Conservation (phyloP, 53 echinoderm and acorn worm genomes). For the Antedon mediterranea region DNA sequence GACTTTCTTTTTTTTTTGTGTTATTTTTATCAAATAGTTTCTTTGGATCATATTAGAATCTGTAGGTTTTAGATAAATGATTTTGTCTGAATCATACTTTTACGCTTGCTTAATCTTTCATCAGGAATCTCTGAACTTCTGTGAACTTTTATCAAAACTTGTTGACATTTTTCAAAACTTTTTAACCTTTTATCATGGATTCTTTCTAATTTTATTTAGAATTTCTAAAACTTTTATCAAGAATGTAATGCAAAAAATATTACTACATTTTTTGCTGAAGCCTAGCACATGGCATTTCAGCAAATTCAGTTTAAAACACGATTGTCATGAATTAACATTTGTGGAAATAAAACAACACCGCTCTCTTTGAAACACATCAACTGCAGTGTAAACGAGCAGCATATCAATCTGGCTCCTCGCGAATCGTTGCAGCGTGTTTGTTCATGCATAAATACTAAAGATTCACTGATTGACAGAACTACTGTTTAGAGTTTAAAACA, state of each 20-base stretch:
- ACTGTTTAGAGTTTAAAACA: not conserved
- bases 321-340: no score
- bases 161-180: no score
- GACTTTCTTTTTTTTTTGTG: not conserved
- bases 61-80: not conserved
- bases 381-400: not conserved
- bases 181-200: no score
- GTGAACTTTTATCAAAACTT: no score
- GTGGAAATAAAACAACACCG: not conserved
- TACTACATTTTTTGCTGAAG: no score
- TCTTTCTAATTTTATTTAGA: no score
- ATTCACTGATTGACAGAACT: not conserved
- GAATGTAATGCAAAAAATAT: no score
- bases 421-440: not conserved
- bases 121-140: no score
- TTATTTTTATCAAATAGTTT: not conserved
- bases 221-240: no score
- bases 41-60: not conserved
- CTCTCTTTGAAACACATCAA: not conserved
- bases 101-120: no score
- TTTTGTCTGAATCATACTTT: not conserved
- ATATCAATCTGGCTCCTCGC: not conserved
- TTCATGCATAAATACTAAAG: not conserved
- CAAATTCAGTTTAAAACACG: no score
- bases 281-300: no score